A percentile compares a stretch with the other conserved stretches of the same genome.
Conservation (phyloP, 2,797 vertebrate genomes). For the Poeciliopsis infans region DNA sequence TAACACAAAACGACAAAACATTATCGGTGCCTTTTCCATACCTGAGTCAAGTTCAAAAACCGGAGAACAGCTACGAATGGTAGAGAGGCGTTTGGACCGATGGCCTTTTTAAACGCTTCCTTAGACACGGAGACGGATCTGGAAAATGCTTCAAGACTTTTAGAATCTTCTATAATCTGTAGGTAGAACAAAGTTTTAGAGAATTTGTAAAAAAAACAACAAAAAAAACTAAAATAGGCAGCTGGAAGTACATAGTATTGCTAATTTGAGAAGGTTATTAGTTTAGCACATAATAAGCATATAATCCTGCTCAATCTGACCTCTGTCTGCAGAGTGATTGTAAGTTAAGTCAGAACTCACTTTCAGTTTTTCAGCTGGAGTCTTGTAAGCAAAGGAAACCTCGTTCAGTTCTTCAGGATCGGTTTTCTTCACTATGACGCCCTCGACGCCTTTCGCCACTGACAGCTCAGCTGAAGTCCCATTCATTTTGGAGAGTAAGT, state of each 20-base stretch:
- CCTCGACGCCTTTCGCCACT: slow-evolving; percentile 21
- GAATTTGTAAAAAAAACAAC: not conserved
- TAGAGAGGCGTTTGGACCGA: rapidly evolving
- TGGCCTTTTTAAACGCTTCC: slow-evolving; percentile 56
- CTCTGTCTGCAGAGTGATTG: not conserved
- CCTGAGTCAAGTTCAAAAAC: slow-evolving; percentile 61
- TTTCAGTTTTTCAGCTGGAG: not conserved
- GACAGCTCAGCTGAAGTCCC: slow-evolving; percentile 16
- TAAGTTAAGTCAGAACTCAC: slow-evolving; percentile 46
- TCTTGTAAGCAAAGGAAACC: slow-evolving; percentile 33
- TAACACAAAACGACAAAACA: not conserved
- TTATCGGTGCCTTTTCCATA: slow-evolving; percentile 24
- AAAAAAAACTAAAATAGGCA: not conserved
- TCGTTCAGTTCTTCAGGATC: rapidly evolving
- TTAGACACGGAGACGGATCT: slow-evolving; percentile 51
- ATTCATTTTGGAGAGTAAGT: not conserved
- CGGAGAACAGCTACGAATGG: slow-evolving; percentile 55
- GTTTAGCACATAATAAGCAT: not conserved
- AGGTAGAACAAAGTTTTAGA: slow-evolving; percentile 14
- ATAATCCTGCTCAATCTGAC: not conserved
- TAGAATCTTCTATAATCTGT: slow-evolving; percentile 48
- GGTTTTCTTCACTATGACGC: slow-evolving; percentile 40
- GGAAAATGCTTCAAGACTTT: rapidly evolving
- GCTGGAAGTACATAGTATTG: not conserved
- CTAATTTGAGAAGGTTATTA: not conserved